These are phyloP conservation scores for Hydrolagus affinis DNA, from an alignment of 2,113 vertebrate genomes.

Conservation along the genomic window DNA sequence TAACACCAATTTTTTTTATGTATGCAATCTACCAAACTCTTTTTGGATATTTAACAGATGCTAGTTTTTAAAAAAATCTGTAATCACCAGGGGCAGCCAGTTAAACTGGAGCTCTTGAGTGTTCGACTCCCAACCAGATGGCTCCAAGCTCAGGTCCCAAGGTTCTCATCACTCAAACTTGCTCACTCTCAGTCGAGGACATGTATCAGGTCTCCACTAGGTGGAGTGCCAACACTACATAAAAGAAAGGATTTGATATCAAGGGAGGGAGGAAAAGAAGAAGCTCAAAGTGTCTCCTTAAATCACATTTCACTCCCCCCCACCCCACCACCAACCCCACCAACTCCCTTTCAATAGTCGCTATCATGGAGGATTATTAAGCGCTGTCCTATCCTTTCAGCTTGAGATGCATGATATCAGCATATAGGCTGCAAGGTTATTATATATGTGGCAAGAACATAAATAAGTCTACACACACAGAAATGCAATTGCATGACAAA, in stretches of 20 bases:
- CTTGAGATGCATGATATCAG: background rate
- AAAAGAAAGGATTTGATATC: background rate
- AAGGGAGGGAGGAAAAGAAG: background rate
- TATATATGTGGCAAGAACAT: background rate
- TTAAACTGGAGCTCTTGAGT: background rate
- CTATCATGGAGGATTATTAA: background rate
- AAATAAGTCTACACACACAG: background rate
- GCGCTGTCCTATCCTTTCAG: background rate
- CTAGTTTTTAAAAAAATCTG: background rate
- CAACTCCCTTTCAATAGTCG: too few relatives aligned
- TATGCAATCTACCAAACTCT: background rate
- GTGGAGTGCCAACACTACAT: conserved; percentile 4
- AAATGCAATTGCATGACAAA: background rate
- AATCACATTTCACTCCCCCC: background rate
- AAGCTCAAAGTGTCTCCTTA: background rate
- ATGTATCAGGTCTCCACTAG: conserved; percentile 13
- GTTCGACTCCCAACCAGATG: background rate
- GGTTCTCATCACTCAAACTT: background rate
- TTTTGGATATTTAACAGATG: background rate
- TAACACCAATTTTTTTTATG: background rate
- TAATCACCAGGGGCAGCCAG: background rate
- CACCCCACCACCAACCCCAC: too few relatives aligned
- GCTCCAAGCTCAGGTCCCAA: background rate
- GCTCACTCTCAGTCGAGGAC: background rate
- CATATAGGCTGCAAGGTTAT: background rate